These are phyloP conservation scores for Sigmodon hispidus DNA, from an alignment of 2,113 vertebrate species.

Conservation along the genomic window DNA sequence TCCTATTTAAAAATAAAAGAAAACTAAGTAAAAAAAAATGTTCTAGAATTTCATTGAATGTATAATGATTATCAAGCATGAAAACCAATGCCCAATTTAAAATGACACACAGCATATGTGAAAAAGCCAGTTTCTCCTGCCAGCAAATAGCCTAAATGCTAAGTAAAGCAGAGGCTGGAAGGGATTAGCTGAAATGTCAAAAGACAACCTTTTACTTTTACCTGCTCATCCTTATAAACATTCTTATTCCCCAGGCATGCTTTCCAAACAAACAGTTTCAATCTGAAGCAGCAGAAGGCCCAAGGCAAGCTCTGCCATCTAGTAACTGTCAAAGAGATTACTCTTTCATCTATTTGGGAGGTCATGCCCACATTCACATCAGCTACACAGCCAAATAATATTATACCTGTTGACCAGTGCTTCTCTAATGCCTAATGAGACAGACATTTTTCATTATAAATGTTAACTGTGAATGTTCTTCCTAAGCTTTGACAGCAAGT, in stretches of 20 bases:
- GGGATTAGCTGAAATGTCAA: constrained; percentile 98
- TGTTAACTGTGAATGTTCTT: constrained; percentile 75
- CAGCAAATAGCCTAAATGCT: constrained; percentile 93
- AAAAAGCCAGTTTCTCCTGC: constrained; percentile 97
- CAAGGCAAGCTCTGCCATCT: constrained; percentile 91
- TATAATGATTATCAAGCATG: constrained; percentile 85
- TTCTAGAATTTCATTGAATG: constrained; percentile 69
- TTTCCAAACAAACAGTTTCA: constrained; percentile 89
- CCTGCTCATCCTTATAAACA: constrained; percentile 97
- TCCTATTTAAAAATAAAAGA: constrained; percentile 27
- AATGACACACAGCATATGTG: constrained; percentile 97
- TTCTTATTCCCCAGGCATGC: constrained; percentile 91
- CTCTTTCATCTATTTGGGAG: constrained; percentile 90
- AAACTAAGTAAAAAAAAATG: constrained; percentile 35
- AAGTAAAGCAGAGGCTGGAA: constrained; percentile 93
- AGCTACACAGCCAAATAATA: constrained; percentile 74
- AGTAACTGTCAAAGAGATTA: constrained; percentile 95
- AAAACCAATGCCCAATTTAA: constrained; percentile 88
- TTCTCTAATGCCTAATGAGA: constrained; percentile 83
- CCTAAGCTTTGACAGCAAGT: constrained; percentile 62
- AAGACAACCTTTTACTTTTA: constrained; percentile 92
- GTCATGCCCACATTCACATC: constrained; percentile 84
- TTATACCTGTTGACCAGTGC: constrained; percentile 84
- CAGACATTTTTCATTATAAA: constrained; percentile 73
- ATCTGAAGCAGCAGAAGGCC: constrained; percentile 86